A percentile compares a stretch with the other conserved stretches of the same genome.
Conservation (phyloP, 1,140 invertebrate species). For the Drosophila biarmipes region DNA sequence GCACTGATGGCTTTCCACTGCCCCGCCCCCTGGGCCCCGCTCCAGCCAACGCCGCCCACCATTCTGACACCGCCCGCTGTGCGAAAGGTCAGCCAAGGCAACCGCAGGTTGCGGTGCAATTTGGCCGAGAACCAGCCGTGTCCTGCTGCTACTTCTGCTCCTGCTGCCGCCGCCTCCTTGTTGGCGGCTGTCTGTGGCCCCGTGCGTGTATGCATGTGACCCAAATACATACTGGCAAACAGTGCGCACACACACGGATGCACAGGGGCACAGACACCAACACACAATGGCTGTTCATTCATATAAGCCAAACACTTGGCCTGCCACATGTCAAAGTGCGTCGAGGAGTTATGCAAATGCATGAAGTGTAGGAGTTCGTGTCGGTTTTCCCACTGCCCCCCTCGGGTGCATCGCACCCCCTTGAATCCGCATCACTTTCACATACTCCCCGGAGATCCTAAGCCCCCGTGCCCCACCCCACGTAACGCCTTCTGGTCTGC, state of each 20-base stretch:
- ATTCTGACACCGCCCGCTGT: slow-evolving; percentile 25
- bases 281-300: slow-evolving; percentile 44
- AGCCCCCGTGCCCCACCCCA: not conserved
- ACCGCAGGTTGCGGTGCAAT: slow-evolving; percentile 66
- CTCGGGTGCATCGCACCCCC: not conserved
- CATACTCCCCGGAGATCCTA: slow-evolving; percentile 5
- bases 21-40: not conserved
- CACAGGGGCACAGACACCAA: slow-evolving; percentile 9
- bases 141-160: slow-evolving; percentile 42
- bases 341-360: slow-evolving; percentile 78
- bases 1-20: slow-evolving; percentile 8
- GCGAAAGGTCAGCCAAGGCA: slow-evolving; percentile 73
- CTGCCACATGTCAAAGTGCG: slow-evolving; percentile 78
- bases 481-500: slow-evolving; percentile 10
- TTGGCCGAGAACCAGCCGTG: slow-evolving; percentile 50
- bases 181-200: slow-evolving; percentile 36
- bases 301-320: slow-evolving; percentile 44
- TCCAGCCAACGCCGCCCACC: too few species aligned
- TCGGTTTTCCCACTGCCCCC: slow-evolving; percentile 9
- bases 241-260: slow-evolving; percentile 7
- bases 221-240: slow-evolving; percentile 64
- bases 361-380: slow-evolving; percentile 58
- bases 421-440: slow-evolving; percentile 5
- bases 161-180: slow-evolving; percentile 9
- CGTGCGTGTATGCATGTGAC: slow-evolving; percentile 63